Base-by-base conservation (phyloP, 2,113 vertebrate genomes). In the Scopus umbretta region DNA sequence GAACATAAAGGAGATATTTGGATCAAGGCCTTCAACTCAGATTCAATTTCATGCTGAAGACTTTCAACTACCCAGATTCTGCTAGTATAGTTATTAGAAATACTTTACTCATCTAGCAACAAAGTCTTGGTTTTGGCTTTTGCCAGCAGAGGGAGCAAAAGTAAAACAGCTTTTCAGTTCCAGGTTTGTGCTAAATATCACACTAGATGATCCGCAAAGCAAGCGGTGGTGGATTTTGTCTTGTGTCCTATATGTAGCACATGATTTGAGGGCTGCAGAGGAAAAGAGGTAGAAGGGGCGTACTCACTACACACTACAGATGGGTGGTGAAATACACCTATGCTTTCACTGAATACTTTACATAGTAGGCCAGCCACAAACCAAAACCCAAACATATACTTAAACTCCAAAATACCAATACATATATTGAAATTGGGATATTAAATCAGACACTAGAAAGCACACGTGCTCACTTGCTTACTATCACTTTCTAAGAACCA, bases 61-160 rank as follows among this genome's bases (percentile, higher is more conserved):
- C 22, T 89, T 87, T 26, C 43, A 87, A 18, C 9, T 70, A 34
- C 22, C 11, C 71, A 50, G 55, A 62, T 81, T 62, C 59, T 89
- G 42, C 49, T 53, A 30, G 15, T 26, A 40, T 0, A 53, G 12
- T 34, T 71, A 55, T 12, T 18, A 67, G n/a, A 87, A 92, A 80
- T 9, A 75, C 30, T 58, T 72, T 4, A 5, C 22, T 67, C 36
- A 45, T 82, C n/a, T 4, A 16, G 27, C 43, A 92, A 50, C 21
- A 11, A 61, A 84, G 30, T 32, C 49, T 52, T 63, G n/a, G 45
- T 7, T 70, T 83, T 71, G 40, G 52, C 32, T 82, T 90, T 56
- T 92, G 62, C 86, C 97, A 95, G 88, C 75, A 95, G 65, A 93
- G 80, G 91, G 76, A 91, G 71, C 80, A 95, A 38, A 95, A 88